Conservation (phyloP, 2,797 vertebrate genomes). For the Smutsia temminckii region DNA sequence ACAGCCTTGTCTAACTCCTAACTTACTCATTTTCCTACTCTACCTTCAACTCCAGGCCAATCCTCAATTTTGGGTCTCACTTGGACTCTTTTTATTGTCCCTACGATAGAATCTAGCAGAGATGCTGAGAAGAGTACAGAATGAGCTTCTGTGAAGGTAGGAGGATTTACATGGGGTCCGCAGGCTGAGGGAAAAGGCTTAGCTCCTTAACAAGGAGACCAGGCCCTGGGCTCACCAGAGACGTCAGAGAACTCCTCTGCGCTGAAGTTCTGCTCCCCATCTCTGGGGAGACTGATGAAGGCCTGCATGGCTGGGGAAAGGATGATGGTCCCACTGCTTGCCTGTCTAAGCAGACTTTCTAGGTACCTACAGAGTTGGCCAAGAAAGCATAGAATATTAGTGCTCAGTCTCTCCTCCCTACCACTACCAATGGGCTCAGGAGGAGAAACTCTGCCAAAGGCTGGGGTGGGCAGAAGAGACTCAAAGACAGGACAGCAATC, state of each 20-base stretch:
- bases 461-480: not conserved
- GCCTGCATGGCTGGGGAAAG: constrained; percentile 91
- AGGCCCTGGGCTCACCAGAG: constrained; percentile 85
- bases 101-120: not conserved
- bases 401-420: not conserved
- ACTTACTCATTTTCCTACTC: not conserved
- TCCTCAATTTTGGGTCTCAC: not conserved
- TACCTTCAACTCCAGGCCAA: not conserved
- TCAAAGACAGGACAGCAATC: not conserved
- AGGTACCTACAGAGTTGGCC: constrained; percentile 88
- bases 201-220: not conserved
- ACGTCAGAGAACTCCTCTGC: constrained; percentile 95
- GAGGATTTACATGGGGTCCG: not conserved
- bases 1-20: not conserved
- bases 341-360: constrained; percentile 93
- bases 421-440: not conserved
- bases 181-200: not conserved
- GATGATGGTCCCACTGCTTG: constrained; percentile 90
- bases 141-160: not conserved
- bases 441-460: not conserved
- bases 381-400: constrained; percentile 36
- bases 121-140: not conserved
- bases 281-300: constrained; percentile 85
- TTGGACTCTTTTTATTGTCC: not conserved
- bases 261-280: constrained; percentile 87